Evolutionary conservation across 2,888 invertebrate genomes (phyloP).

Genomic region (Eristalinus aeneus): DNA sequence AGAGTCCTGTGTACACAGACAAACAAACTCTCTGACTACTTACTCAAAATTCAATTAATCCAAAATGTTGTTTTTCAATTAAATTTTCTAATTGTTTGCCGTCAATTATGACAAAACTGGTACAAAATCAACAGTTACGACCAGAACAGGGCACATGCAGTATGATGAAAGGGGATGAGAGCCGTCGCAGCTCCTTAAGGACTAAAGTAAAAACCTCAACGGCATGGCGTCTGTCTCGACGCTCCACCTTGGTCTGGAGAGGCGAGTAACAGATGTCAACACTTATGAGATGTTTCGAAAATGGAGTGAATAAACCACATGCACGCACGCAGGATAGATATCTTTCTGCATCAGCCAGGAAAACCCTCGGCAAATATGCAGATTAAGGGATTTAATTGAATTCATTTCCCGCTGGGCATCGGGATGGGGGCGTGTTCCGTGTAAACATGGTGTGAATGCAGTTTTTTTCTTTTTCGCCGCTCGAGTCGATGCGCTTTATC

Average conservation of each 20-base stretch:
- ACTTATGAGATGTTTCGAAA: conserved; percentile 67
- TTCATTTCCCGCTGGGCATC: conserved; percentile 24
- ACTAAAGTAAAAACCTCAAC: conserved; percentile 4
- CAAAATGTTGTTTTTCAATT: conserved; percentile 66
- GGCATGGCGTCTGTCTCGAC: not conserved
- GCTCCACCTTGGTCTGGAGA: not conserved
- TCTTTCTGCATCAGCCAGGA: conserved; percentile 44
- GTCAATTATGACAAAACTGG: conserved; percentile 55
- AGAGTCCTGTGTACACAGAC: not conserved
- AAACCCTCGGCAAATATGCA: conserved; percentile 60
- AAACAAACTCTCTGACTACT: conserved; percentile 13
- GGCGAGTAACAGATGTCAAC: conserved; percentile 67
- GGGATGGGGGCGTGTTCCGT: conserved; percentile 9
- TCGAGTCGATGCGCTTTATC: not conserved
- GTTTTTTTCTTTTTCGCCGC: not conserved
- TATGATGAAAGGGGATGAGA: no score
- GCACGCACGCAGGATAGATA: conserved; percentile 49
- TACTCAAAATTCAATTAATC: conserved; percentile 61
- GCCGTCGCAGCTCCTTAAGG: not conserved
- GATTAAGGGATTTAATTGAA: conserved; percentile 69
- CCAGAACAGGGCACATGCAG: not conserved
- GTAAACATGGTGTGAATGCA: conserved; percentile 38
- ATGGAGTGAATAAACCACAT: conserved; percentile 68
- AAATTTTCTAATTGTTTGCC: conserved; percentile 64
- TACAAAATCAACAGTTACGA: conserved; percentile 32